Evolutionary conservation across 2,888 invertebrate genomes (phyloP), one percentile per base, ranked within the genome.

Genomic region (Axea sp.): DNA sequence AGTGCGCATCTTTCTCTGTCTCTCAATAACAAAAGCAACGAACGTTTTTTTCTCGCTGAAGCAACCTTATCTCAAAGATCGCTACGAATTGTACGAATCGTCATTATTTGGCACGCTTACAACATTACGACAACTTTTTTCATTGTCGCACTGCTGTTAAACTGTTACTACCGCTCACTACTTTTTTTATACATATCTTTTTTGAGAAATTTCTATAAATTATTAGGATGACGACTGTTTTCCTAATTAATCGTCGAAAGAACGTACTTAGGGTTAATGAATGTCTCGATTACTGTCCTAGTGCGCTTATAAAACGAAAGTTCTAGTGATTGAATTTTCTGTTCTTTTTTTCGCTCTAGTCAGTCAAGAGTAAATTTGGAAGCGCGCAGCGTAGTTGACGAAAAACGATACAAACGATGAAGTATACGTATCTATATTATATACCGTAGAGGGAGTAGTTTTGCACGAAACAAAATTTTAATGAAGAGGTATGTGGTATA

Each of bases 401-500:
- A 60, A n/a, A 26, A 28, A 11, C 28, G 17, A 33, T 51, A 51
- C 15, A 24, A 51, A 26, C 19, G 17, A 64, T 51, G 9, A 41
- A 41, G 26, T 41, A 62, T 30, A 30, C 11, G 26, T 47, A 19
- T 35, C 59, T 47, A 37, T 39, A 49, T 49, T 49, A 17, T 62
- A 15, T 75, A 79, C 76, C 55, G 77, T 81, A 81, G 80, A 80
- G 76, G 75, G 78, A 77, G 53, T 80, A 82, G 81, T 62, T 79
- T 78, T 82, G 82, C 83, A 82, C 81, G 83, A 80, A 80, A 55
- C 26, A 17, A 33, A 64, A 45, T 39, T 55, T 57, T 64, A 53
- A 62, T 78, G 53, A 80, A 77, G 78, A 84, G 83, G 83, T 84
- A 81, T 84, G 82, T 84, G 86, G 86, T 85, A 84, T 87, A 87